Percentiles rank a stretch among this genome's conserved stretches.
These are phyloP conservation scores for Ursus arctos DNA, from an alignment of 2,113 vertebrate genomes.

Conservation along the genomic window DNA sequence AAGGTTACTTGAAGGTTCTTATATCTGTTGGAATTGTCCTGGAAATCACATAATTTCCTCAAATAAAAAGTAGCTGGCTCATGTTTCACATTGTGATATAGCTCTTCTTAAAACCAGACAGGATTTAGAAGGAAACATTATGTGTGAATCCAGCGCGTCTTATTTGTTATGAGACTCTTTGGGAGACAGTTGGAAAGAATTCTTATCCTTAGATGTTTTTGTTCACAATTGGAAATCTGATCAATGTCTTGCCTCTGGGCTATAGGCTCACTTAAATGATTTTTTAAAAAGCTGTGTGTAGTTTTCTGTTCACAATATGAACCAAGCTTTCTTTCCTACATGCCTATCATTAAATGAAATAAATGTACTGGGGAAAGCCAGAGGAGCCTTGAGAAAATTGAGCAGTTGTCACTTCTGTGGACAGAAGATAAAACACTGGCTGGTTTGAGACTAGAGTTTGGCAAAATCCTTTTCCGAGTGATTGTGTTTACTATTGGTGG, in stretches of 20 bases:
- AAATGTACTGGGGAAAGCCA: background rate
- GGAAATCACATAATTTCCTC: background rate
- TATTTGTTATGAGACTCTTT: background rate
- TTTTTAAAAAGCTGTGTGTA: background rate
- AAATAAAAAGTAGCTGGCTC: background rate
- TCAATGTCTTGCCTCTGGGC: background rate
- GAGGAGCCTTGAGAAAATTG: background rate
- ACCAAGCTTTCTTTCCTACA: background rate
- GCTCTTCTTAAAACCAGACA: constrained; percentile 32
- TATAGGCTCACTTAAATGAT: background rate
- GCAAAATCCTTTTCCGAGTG: background rate
- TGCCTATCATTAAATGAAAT: constrained; percentile 19
- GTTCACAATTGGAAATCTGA: constrained; percentile 2
- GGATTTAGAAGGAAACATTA: background rate
- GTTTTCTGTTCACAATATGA: background rate
- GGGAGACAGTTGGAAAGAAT: constrained; percentile 26
- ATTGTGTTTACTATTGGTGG: constrained; percentile 10
- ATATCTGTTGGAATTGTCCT: background rate
- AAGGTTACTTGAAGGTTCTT: background rate
- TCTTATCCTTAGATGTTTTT: background rate
- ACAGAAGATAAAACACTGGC: background rate
- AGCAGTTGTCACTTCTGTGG: background rate
- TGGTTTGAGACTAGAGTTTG: background rate
- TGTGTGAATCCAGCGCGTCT: background rate
- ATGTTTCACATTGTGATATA: background rate